Evolutionary conservation across 2,113 vertebrate species (phyloP), one percentile per base, ranked within the genome.

Genomic region (Seriola dumerili): DNA sequence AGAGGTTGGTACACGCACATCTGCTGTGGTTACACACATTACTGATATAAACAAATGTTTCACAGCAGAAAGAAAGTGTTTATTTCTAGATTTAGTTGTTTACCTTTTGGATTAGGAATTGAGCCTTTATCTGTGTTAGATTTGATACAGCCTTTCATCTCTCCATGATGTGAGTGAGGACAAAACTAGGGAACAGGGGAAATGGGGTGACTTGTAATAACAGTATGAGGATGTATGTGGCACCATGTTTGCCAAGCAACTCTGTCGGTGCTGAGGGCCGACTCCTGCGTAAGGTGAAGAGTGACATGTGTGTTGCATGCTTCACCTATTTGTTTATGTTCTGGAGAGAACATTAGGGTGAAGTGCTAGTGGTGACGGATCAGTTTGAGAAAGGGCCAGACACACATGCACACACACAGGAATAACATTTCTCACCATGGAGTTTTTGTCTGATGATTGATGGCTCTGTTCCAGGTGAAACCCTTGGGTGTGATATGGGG

Each of bases 401-500:
- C 40, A 42, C 17, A 34, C n/a, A 9, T 14, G 21, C 46, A 54
- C 48, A 54, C 59, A 46, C 25, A 3, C 76, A 46, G 34, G 59
- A 69, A 70, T 72, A 46, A 44, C 8, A n/a, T 78, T n/a, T 61
- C 25, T 50, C 29, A 34, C 52, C 13, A 16, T 57, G 6, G 11
- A 68, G 46, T 42, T 70, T 72, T 62, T 19, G 12, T 17, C 14
- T 32, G 36, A 62, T 1, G 1, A 79, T 74, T 72, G 11, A 52
- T 67, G 23, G 5, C 52, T 6, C 34, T 4, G 4, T 36, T 89
- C 46, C 91, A 99, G 98, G 98, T 99, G 70, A 99, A 99, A 85
- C 98, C 98, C 44, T 95, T 99, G 72, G 98, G 98, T 68, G 98
- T 99, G 66, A 98, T 99, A 83, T 99, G 98, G 98, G 98, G 97